Evolutionary conservation across 2,888 invertebrate genomes (phyloP), one percentile per base, ranked within the genome.

Genomic region (Melipona beecheii): DNA sequence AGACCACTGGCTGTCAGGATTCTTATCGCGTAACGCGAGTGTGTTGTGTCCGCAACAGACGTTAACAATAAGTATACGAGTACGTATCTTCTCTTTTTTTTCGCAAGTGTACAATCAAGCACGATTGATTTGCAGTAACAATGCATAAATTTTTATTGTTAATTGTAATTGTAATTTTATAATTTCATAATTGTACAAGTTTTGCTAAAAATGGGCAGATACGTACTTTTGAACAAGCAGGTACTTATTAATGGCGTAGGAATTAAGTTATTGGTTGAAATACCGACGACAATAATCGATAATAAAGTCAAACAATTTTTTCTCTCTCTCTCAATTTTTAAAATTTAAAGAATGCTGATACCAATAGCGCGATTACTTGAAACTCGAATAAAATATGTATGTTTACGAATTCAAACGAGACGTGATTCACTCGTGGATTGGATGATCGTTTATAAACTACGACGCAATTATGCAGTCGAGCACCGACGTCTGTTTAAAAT

Each of bases 1-100:
- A 90, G 90, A 87, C 90, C 90, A 91, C 91, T 90, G 92, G 91
- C 89, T 89, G 87, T 92, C 88, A 87, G 87, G 83, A 85, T 88
- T 90, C 89, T 90, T 89, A 91, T 91, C 89, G 85, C 86, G 31
- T 84, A 86, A 83, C 79, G 83, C 73, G 66, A 75, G 72, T 69
- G 78, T 83, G 79, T 83, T 81, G 78, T 83, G 83, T 78, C 77
- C 83, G 74, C 84, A 80, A 79, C 83, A 71, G 81, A 83, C 72
- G 76, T 74, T 83, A 83, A 85, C 74, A 58, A 58, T 60, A 19
- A 60, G 2, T 27, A 31, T 31, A 27, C 4, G 31, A 31, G 11
- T 9, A 11, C 36, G 21, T 0, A 58, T n/a, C 24, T 58, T n/a
- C 24, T 56, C 13, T 24, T n/a, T 58, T 56, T n/a, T 58, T n/a